Evolutionary conservation across 2,888 invertebrate genomes (phyloP).

Genomic region (Phragmatobia fuliginosa): DNA sequence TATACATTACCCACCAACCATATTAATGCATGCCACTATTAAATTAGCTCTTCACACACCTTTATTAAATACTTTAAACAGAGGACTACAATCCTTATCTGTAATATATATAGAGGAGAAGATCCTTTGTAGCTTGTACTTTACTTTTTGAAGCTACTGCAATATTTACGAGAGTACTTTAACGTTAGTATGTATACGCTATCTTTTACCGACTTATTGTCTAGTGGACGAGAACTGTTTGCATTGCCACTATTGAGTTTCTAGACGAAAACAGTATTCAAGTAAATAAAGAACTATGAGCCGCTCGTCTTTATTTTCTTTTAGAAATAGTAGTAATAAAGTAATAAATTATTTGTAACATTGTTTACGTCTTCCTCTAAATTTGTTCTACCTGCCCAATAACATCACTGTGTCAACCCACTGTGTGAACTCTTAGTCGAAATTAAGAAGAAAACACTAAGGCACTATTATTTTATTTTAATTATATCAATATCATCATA

Average conservation of each 20-base stretch:
- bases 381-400: too few relatives aligned
- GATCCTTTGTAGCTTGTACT: neutral
- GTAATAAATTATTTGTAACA: neutral
- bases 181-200: slow-evolving; percentile 51
- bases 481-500: too few relatives aligned
- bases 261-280: slow-evolving; percentile 46
- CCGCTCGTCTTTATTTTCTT: neutral
- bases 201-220: slow-evolving; percentile 60
- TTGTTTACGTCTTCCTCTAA: neutral
- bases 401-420: too few relatives aligned
- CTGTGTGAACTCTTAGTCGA: too few relatives aligned
- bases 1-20: neutral
- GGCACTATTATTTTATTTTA: too few relatives aligned
- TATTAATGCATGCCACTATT: neutral
- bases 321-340: neutral
- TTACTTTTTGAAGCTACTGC: slow-evolving; percentile 3
- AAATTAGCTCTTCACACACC: slow-evolving; percentile 1
- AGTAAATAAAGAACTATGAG: slow-evolving; percentile 34
- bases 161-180: neutral
- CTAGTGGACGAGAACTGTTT: slow-evolving; percentile 66
- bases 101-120: neutral
- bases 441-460: too few relatives aligned
- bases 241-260: slow-evolving; percentile 65
- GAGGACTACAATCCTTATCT: neutral
- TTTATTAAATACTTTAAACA: neutral